A percentile compares a stretch with the other conserved stretches of the same genome.
Conservation (phyloP, 2,113 vertebrate species). For the Pseudorhombus dupliciocellatus region DNA sequence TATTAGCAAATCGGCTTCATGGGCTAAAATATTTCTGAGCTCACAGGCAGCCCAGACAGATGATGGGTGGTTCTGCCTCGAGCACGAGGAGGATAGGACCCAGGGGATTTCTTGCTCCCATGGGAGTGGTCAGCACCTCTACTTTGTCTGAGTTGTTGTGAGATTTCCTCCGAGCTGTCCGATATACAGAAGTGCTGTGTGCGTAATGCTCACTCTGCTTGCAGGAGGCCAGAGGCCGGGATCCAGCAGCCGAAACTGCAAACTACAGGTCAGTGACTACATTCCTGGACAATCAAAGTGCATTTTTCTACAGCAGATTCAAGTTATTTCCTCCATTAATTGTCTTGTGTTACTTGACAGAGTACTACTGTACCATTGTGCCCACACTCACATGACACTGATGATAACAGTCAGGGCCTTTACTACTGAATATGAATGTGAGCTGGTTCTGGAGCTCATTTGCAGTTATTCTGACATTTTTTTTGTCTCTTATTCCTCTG, state of each 20-base stretch:
- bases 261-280: slow-evolving; percentile 73
- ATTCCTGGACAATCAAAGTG: not conserved
- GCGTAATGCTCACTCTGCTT: slow-evolving; percentile 69
- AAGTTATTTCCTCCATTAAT: not conserved
- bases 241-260: slow-evolving; percentile 43
- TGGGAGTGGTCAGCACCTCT: slow-evolving; percentile 81
- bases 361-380: not conserved
- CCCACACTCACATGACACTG: not conserved
- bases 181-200: slow-evolving; percentile 55
- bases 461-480: not conserved
- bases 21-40: slow-evolving; percentile 36
- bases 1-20: slow-evolving; percentile 41
- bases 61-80: slow-evolving; percentile 32
- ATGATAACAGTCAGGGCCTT: not conserved
- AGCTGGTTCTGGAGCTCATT: not conserved
- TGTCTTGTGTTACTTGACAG: not conserved
- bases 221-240: slow-evolving; percentile 69
- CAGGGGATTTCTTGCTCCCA: slow-evolving; percentile 73
- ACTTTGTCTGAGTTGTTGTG: slow-evolving; percentile 73
- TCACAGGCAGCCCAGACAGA: slow-evolving; percentile 54
- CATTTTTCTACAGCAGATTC: not conserved
- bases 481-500: not conserved
- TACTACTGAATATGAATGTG: not conserved
- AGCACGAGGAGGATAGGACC: slow-evolving; percentile 78
- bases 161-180: slow-evolving; percentile 73